Evolutionary conservation across 2,113 vertebrate genomes (phyloP).

Genomic region (Symphodus melops): DNA sequence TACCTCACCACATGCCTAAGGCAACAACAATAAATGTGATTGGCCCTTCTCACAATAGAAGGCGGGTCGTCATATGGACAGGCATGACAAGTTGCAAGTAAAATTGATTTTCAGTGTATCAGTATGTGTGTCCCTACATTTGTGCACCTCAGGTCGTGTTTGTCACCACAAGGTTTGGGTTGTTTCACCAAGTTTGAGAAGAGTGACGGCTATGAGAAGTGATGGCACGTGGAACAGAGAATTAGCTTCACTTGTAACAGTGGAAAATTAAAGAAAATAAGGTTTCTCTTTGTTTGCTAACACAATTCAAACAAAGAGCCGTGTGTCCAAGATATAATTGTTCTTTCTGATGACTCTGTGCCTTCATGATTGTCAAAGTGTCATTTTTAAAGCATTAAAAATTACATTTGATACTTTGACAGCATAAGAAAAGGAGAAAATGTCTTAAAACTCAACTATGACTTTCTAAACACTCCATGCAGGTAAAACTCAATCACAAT

Average conservation of each 20-base stretch:
- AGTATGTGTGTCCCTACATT: slow-evolving; percentile 40
- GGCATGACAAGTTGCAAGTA: slow-evolving; percentile 68
- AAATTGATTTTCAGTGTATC: slow-evolving; percentile 74
- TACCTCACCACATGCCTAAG: slow-evolving; percentile 64
- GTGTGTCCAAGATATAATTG: slow-evolving; percentile 30
- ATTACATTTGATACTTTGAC: slow-evolving; percentile 38
- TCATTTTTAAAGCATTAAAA: slow-evolving; percentile 41
- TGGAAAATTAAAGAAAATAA: slow-evolving; percentile 45
- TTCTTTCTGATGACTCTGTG: slow-evolving; percentile 19
- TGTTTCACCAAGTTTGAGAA: slow-evolving; percentile 49
- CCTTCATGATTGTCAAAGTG: background rate
- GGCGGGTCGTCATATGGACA: slow-evolving; percentile 64
- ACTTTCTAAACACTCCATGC: slow-evolving; percentile 17
- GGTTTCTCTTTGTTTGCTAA: slow-evolving; percentile 26
- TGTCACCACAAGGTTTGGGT: slow-evolving; percentile 30
- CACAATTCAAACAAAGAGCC: slow-evolving; percentile 56
- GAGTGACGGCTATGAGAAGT: slow-evolving; percentile 50
- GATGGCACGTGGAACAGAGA: slow-evolving; percentile 48
- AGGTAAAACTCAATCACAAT: slow-evolving; percentile 1
- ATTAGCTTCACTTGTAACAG: slow-evolving; percentile 44
- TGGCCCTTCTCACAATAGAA: slow-evolving; percentile 62
- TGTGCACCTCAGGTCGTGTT: background rate
- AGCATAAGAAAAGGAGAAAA: slow-evolving; percentile 9
- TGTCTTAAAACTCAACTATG: slow-evolving; percentile 4
- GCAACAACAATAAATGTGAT: slow-evolving; percentile 71